Base-by-base conservation (phyloP, 2,113 vertebrate genomes). In the Bubo blakistoni region DNA sequence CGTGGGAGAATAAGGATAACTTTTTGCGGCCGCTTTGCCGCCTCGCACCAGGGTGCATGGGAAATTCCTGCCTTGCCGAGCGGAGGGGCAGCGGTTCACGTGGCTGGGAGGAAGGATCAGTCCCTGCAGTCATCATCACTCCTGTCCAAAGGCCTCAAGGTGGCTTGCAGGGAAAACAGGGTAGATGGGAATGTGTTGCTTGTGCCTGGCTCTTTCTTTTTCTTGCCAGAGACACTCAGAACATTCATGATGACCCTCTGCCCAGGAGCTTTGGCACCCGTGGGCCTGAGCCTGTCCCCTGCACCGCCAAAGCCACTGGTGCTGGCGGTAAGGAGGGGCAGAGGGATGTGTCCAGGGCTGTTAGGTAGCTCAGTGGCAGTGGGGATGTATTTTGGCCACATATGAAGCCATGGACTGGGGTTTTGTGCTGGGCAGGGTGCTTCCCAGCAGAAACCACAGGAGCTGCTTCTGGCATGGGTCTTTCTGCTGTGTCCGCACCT, bases 361-460 rank as follows among this genome's bases (percentile, higher is more conserved):
- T n/a, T 55, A 9, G 67, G n/a, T 36, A 19, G 3, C 80, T 27
- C 9, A 0, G 77, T 6, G 42, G 42, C n/a, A 24, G 11, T 14
- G 55, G 51, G 49, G 32, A 13, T 25, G 12, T 16, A 11, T 13
- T 0, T 5, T 19, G 58, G 20, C 20, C 24, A 1, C 0, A 0
- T 24, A 6, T 10, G 40, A 40, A 46, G 38, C 58, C 26, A 1
- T 0, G 51, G 29, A 54, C 46, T 78, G 77, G 44, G 52, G 12
- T 66, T 78, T 24, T 42, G 13, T 11, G 0, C 38, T 6, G 21
- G 57, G 25, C 17, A 46, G 44, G 70, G 18, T 10, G 13, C n/a
- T 78, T 29, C 47, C 30, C 34, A n/a, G 69, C 44, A 40, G 55
- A 36, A 81, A 24, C 47, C 21, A 30, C 44, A 5, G 51, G 51